Evolutionary conservation across 2,113 vertebrate genomes (phyloP).

Genomic region (Pelvicachromis taeniatus): DNA sequence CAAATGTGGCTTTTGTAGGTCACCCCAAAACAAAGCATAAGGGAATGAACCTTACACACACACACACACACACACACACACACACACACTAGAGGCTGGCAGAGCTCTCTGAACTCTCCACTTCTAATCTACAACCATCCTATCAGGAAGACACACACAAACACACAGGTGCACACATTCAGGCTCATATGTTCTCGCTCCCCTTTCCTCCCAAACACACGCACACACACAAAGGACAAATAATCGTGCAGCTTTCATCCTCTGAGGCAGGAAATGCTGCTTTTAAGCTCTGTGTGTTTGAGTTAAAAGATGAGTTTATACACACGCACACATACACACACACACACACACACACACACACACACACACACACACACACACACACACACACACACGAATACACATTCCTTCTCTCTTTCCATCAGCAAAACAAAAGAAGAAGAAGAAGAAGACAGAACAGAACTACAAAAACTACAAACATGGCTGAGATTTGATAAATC

Average conservation of each 20-base stretch:
- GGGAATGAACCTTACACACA: background rate
- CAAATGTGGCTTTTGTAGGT: slow-evolving; percentile 62
- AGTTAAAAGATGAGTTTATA: slow-evolving; percentile 31
- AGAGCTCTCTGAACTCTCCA: slow-evolving; percentile 3
- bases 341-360: background rate
- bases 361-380: background rate
- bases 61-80: background rate
- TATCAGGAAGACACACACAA: slow-evolving; percentile 26
- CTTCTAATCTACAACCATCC: slow-evolving; percentile 23
- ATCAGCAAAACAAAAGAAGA: background rate
- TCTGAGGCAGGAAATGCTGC: slow-evolving; percentile 64
- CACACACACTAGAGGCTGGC: background rate
- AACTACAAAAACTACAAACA: slow-evolving; percentile 59
- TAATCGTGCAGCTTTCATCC: slow-evolving; percentile 60
- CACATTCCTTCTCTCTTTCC: slow-evolving; percentile 6
- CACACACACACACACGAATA: background rate
- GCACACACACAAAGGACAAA: slow-evolving; percentile 45
- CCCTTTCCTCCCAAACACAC: background rate
- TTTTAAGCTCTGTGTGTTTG: slow-evolving; percentile 50
- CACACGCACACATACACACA: background rate
- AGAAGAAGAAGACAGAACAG: background rate
- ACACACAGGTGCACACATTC: slow-evolving; percentile 1
- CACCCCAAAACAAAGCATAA: slow-evolving; percentile 59
- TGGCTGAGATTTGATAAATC: slow-evolving; percentile 53
- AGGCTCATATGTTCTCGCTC: slow-evolving; percentile 10